phyloP scores from a whole-genome alignment of 1,140 invertebrate species.

The Asbolus verrucosus region DNA sequence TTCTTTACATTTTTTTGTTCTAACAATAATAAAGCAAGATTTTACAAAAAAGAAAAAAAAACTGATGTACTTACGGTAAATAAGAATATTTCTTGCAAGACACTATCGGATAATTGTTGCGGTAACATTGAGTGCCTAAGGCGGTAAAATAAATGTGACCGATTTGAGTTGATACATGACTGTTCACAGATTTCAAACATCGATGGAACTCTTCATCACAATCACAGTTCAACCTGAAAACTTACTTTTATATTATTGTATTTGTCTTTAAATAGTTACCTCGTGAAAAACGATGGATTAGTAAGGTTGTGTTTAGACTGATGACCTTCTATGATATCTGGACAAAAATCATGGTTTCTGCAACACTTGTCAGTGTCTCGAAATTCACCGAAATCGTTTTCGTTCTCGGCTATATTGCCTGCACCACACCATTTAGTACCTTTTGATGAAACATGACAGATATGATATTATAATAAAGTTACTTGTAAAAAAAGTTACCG shows the following conservation, averaged over 20 bases:
- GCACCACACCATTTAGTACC: constrained; percentile 80
- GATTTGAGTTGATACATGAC: constrained; percentile 68
- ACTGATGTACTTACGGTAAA: constrained; percentile 54
- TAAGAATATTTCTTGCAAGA: constrained; percentile 67
- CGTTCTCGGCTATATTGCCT: constrained; percentile 77
- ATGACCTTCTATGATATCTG: constrained; percentile 71
- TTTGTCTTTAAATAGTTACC: constrained; percentile 52
- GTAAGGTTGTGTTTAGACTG: constrained; percentile 72
- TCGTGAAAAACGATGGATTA: constrained; percentile 67
- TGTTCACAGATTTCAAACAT: constrained; percentile 71
- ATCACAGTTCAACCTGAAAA: constrained; percentile 73
- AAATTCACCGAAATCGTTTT: constrained; percentile 77
- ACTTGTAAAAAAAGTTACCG: constrained; percentile 47
- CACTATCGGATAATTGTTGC: constrained; percentile 73
- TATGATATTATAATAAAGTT: constrained; percentile 15
- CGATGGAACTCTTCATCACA: constrained; percentile 77
- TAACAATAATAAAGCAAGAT: constrained; percentile 40
- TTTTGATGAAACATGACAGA: constrained; percentile 49
- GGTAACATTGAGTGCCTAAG: constrained; percentile 75
- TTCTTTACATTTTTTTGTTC: constrained; percentile 65
- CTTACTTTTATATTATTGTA: too few relatives aligned
- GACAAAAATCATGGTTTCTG: constrained; percentile 80
- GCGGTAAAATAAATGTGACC: constrained; percentile 77
- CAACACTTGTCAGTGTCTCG: constrained; percentile 81
- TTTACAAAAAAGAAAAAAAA: neutral